A percentile compares a stretch with the other conserved stretches of the same genome.
phyloP scores from a whole-genome alignment of 2,888 invertebrate genomes.

The Calameuta filiformis region DNA sequence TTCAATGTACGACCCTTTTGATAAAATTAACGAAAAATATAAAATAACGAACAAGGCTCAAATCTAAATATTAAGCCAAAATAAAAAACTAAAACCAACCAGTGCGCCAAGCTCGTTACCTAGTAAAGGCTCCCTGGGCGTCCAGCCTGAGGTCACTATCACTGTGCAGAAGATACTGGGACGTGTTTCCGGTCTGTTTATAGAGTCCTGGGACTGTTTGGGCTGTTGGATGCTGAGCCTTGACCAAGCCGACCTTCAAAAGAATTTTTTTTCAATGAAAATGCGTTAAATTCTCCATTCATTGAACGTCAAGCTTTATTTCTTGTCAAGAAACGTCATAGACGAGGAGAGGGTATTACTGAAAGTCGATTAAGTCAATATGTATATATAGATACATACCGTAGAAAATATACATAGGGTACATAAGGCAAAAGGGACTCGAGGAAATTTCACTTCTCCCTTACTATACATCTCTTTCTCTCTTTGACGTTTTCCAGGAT shows the following conservation, averaged over 20 bases:
- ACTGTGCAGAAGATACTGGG: slow-evolving; percentile 59
- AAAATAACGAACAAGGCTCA: no score
- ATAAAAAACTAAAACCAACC: neutral
- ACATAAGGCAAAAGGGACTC: neutral
- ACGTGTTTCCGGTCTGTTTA: slow-evolving; percentile 53
- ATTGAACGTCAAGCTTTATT: neutral
- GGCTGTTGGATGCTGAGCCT: slow-evolving; percentile 61
- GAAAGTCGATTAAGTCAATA: neutral
- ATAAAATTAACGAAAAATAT: neutral
- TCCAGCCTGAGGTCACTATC: slow-evolving; percentile 61
- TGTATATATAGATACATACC: neutral
- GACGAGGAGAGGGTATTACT: neutral
- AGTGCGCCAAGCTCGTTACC: slow-evolving; percentile 35
- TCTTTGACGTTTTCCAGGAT: neutral
- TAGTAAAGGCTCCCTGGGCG: slow-evolving; percentile 61
- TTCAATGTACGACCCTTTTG: neutral
- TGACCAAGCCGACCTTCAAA: slow-evolving; percentile 59
- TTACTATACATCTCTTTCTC: neutral
- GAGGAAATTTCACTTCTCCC: neutral
- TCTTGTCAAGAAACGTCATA: neutral
- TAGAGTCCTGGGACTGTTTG: slow-evolving; percentile 60
- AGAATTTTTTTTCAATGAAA: neutral
- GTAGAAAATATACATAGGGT: neutral
- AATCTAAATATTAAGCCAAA: neutral
- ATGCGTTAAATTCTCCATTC: neutral